Evolutionary conservation across 2,113 vertebrate genomes (phyloP).

Genomic region (Merops nubicus): DNA sequence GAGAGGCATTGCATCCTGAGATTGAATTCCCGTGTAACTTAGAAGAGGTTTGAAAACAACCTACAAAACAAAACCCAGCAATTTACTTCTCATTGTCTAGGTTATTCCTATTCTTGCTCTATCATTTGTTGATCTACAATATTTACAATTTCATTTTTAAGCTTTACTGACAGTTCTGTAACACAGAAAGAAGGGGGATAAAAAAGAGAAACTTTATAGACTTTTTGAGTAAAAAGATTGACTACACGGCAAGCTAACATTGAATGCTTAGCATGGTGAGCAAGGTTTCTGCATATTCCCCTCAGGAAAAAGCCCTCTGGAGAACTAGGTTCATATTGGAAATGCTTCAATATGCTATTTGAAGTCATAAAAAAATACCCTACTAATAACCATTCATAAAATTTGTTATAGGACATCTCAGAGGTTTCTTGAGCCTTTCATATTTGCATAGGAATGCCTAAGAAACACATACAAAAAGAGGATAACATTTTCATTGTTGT

Average conservation of each 20-base stretch:
- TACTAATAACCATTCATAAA: neutral
- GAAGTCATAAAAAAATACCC: neutral
- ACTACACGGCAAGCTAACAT: neutral
- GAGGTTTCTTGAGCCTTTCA: neutral
- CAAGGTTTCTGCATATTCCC: neutral
- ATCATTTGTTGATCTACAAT: neutral
- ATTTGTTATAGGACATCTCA: neutral
- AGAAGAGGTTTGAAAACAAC: slow-evolving; percentile 97
- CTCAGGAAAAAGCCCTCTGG: neutral
- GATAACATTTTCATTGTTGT: neutral
- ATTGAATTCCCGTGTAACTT: slow-evolving; percentile 92
- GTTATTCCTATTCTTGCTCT: neutral
- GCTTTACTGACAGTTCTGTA: too few relatives aligned
- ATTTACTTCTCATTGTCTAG: neutral
- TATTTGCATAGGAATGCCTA: neutral
- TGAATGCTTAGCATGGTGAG: neutral
- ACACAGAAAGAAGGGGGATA: neutral
- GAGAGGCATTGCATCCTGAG: slow-evolving; percentile 90
- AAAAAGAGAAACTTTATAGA: neutral
- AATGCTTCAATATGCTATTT: neutral
- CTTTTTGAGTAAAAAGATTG: neutral
- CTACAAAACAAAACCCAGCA: slow-evolving; percentile 68
- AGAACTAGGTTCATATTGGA: neutral
- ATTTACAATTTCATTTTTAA: neutral
- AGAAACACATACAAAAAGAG: rapidly evolving